phyloP scores from a whole-genome alignment of 1,140 invertebrate genomes.

The Drosophila saltans region DNA sequence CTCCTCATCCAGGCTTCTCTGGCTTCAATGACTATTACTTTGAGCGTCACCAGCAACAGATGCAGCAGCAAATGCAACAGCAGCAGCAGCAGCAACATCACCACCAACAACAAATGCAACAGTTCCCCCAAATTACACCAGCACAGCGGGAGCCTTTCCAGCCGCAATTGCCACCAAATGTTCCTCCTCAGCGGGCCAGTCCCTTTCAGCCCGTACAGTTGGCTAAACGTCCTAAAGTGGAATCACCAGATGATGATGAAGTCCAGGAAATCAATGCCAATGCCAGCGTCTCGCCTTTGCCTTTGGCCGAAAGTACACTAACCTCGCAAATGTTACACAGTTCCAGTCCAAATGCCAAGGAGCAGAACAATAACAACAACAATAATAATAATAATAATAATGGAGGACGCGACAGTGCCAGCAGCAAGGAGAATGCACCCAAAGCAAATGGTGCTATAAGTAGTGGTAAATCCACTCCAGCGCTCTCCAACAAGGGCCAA shows the following conservation, averaged over 20 bases:
- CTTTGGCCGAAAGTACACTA: constrained; percentile 34
- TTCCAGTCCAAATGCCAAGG: constrained; percentile 54
- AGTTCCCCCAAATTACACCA: constrained; percentile 38
- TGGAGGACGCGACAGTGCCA: constrained; percentile 65
- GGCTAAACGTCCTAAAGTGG: constrained; percentile 61
- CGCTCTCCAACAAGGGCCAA: constrained; percentile 43
- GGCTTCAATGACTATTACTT: constrained; percentile 69
- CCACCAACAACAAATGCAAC: constrained; percentile 15
- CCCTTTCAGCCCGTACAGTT: constrained; percentile 67
- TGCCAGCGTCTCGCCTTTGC: constrained; percentile 36
- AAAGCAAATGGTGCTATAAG: constrained; percentile 43
- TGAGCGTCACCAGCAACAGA: constrained; percentile 64
- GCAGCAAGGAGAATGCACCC: constrained; percentile 69
- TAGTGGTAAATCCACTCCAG: constrained; percentile 67
- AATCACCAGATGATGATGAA: constrained; percentile 59
- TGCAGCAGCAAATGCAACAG: constrained; percentile 56
- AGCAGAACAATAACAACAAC: constrained; percentile 65
- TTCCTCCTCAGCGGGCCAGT: constrained; percentile 51
- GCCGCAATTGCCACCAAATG: constrained; percentile 68
- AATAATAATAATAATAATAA: constrained; percentile 54
- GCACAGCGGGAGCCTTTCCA: constrained; percentile 65
- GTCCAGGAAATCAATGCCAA: constrained; percentile 64
- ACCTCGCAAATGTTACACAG: constrained; percentile 16
- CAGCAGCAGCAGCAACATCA: constrained; percentile 44
- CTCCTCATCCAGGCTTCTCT: constrained; percentile 54